Conservation (phyloP, 2,888 invertebrate species). For the Apamea anceps region DNA sequence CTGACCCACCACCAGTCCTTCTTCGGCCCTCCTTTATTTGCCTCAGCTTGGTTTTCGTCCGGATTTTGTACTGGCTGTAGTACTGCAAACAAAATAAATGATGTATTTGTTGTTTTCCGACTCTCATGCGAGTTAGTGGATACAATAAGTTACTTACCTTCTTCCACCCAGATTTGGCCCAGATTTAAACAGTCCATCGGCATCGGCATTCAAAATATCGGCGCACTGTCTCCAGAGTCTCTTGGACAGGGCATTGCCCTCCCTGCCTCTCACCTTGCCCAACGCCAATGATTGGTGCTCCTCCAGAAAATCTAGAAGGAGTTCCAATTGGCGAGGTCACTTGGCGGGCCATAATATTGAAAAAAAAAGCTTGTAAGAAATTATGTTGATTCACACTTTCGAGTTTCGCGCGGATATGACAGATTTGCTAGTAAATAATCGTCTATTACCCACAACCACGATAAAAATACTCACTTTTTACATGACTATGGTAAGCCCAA, state of each 20-base stretch:
- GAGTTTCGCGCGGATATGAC: too few relatives aligned
- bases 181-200: not conserved
- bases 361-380: too few relatives aligned
- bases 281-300: not conserved
- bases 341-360: not conserved
- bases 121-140: not conserved
- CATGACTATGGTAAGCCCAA: not conserved
- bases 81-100: not conserved
- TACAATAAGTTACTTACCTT: not conserved
- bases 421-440: not conserved
- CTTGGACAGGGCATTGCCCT: not conserved
- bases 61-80: too few relatives aligned
- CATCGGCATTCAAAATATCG: not conserved
- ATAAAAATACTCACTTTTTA: too few relatives aligned
- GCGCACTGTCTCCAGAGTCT: not conserved
- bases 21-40: too few relatives aligned
- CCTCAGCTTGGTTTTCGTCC: too few relatives aligned
- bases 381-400: too few relatives aligned
- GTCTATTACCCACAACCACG: not conserved
- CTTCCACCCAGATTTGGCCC: not conserved
- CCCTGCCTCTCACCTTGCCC: not conserved
- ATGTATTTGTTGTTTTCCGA: not conserved
- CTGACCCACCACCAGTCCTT: too few relatives aligned
- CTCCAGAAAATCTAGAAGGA: too few relatives aligned
- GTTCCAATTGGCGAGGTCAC: not conserved